Conservation (phyloP, 2,113 vertebrate genomes). For the Dipodomys stephensi region DNA sequence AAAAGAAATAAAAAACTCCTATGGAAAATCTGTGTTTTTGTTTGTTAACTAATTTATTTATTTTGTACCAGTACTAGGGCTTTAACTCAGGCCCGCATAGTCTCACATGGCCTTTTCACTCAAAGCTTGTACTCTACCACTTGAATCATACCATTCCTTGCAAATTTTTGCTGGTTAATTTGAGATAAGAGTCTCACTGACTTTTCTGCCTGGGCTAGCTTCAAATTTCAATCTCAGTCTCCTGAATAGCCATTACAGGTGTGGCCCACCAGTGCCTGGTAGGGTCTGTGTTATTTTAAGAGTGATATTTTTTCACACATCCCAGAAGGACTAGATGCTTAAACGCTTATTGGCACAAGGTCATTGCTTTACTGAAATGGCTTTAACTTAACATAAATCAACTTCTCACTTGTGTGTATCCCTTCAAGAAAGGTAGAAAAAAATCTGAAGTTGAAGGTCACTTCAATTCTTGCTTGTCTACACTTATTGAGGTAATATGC, state of each 20-base stretch:
- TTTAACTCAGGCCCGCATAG: too few species aligned
- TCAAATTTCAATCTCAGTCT: too few species aligned
- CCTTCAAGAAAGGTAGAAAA: conserved; percentile 52
- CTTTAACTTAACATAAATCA: conserved; percentile 75
- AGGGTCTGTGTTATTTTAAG: conserved; percentile 64
- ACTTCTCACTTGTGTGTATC: conserved; percentile 51
- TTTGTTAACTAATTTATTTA: too few species aligned
- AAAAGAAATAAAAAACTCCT: conserved; percentile 59
- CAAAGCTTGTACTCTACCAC: too few species aligned
- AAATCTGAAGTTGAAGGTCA: conserved; percentile 63
- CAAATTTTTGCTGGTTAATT: too few species aligned
- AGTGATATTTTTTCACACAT: conserved; percentile 51
- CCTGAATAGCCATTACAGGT: too few species aligned
- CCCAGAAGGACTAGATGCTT: conserved; percentile 69
- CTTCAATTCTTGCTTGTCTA: conserved; percentile 52
- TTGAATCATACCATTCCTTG: too few species aligned
- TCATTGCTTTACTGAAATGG: conserved; percentile 62
- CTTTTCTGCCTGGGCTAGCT: too few species aligned
- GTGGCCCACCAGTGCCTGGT: too few species aligned
- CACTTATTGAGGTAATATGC: conserved; percentile 35
- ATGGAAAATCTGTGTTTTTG: conserved; percentile 23
- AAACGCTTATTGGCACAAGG: conserved; percentile 71
- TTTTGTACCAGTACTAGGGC: too few species aligned
- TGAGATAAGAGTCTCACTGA: too few species aligned
- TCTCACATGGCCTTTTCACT: too few species aligned